Conservation (phyloP, 1,140 invertebrate genomes). For the Anastrepha obliqua region DNA sequence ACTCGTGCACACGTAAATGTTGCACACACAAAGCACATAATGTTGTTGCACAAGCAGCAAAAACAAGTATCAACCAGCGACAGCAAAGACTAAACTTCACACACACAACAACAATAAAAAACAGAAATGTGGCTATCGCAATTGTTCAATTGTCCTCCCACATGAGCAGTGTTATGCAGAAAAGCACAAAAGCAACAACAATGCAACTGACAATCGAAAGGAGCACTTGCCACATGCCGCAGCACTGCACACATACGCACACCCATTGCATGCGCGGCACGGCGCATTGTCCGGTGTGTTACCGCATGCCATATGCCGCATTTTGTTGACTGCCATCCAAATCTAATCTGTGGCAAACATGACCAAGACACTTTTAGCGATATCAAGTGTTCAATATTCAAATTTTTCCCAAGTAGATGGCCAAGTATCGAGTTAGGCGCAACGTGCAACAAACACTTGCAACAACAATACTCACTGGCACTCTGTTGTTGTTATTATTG, state of each 20-base stretch:
- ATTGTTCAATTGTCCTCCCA: conserved; percentile 41
- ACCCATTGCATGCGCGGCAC: not conserved
- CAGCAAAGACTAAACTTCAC: not conserved
- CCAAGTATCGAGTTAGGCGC: not conserved
- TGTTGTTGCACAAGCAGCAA: not conserved
- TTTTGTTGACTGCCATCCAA: conserved; percentile 30
- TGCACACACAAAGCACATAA: too few relatives aligned
- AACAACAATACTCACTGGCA: not conserved
- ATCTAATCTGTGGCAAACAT: conserved; percentile 53
- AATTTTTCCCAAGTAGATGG: conserved; percentile 34
- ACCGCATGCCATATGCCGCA: not conserved
- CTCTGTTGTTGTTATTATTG: not conserved
- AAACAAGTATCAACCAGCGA: conserved; percentile 18
- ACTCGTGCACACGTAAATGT: not conserved
- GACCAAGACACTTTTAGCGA: conserved; percentile 50
- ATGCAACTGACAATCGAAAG: conserved; percentile 22
- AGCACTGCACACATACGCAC: not conserved
- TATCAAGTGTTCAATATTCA: conserved; percentile 50
- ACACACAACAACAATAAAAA: not conserved
- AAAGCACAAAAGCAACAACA: conserved; percentile 23
- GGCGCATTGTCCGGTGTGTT: too few relatives aligned
- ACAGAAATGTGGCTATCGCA: conserved; percentile 17
- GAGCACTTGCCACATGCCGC: conserved; percentile 3
- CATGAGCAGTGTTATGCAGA: not conserved
- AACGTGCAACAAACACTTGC: conserved; percentile 37